Evolutionary conservation across 2,113 vertebrate species (phyloP), one percentile per base, ranked within the genome.

Genomic region (Dermatemys mawii): DNA sequence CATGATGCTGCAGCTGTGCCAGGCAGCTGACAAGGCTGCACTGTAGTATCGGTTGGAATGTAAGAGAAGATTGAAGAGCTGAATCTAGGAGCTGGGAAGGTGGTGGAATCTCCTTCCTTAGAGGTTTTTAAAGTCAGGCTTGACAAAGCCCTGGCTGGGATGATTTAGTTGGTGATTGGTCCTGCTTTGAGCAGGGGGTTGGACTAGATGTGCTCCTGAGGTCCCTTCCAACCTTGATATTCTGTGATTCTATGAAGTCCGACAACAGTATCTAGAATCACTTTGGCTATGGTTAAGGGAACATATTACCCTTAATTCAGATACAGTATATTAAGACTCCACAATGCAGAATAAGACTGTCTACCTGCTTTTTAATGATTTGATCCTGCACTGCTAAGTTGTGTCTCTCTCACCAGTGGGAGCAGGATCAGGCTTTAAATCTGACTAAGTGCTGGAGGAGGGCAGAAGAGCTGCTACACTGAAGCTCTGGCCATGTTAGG

Each of bases 251-350:
- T n/a, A n/a, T n/a, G n/a, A n/a, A n/a, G 8, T 19, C 2, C 12
- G 38, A 51, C 86, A 91, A 1, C 27, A 50, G 12, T 87, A 11
- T 55, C 89, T 84, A 51, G 35, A 73, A 46, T 3, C 2, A 53
- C 3, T 86, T 87, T 4, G 79, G 6, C 91, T 60, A n/a, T 0
- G 60, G 2, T 0, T 44, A 75, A 75, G 29, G n/a, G 84, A 90
- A 48, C 50, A 4, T 35, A 16, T 85, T 10, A 38, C 17, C 78
- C 92, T 38, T 29, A 54, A 87, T 13, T 54, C 48, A 81, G 80
- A 88, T 26, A 1, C 29, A 60, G 57, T 46, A 19, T 50, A 63
- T 79, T 78, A 85, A 21, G 0, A 2, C 29, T 50, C 50, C 70
- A 22, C 21, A 79, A 5, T 12, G 2, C 4, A 3, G 1, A 26